Evolutionary conservation across 2,888 invertebrate genomes (phyloP), one percentile per base, ranked within the genome.

Genomic region (Loripinus fragilis): DNA sequence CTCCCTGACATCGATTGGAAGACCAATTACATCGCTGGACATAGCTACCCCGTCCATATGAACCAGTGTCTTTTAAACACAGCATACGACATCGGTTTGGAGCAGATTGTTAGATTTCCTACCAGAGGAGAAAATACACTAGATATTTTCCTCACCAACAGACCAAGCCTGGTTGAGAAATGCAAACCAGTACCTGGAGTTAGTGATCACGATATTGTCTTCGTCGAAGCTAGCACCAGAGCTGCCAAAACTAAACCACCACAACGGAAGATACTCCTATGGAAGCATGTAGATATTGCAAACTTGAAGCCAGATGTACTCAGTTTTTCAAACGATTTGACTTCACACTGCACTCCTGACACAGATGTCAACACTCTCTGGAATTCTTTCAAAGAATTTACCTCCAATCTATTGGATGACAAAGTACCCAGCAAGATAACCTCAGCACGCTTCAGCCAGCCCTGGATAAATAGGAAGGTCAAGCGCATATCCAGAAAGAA

Each of bases 71-170:
- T n/a, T n/a, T n/a, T n/a, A n/a, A n/a, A n/a, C n/a, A n/a, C n/a
- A n/a, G n/a, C n/a, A n/a, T n/a, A n/a, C n/a, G n/a, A n/a, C n/a
- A n/a, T n/a, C n/a, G n/a, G n/a, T n/a, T n/a, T n/a, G n/a, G n/a
- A n/a, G n/a, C n/a, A n/a, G n/a, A n/a, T n/a, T n/a, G n/a, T n/a
- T n/a, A n/a, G n/a, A n/a, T n/a, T n/a, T n/a, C n/a, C n/a, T n/a
- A n/a, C n/a, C n/a, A n/a, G n/a, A n/a, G n/a, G n/a, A n/a, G n/a
- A n/a, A n/a, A n/a, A n/a, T n/a, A n/a, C 17, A 0, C 70, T 78
- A 3, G 71, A 71, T 60, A 5, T 78, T n/a, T 78, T 75, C 38
- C 17, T 78, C 33, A 76, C 76, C 20, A 79, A 76, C 33, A 28
- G 75, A 20, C 64, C 75, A 15, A 15, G 45, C 17, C 67, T 75